A percentile compares a stretch with the other conserved stretches of the same genome.
These are phyloP conservation scores for Geococcyx californianus DNA, from an alignment of 2,113 vertebrate genomes.

Conservation along the genomic window DNA sequence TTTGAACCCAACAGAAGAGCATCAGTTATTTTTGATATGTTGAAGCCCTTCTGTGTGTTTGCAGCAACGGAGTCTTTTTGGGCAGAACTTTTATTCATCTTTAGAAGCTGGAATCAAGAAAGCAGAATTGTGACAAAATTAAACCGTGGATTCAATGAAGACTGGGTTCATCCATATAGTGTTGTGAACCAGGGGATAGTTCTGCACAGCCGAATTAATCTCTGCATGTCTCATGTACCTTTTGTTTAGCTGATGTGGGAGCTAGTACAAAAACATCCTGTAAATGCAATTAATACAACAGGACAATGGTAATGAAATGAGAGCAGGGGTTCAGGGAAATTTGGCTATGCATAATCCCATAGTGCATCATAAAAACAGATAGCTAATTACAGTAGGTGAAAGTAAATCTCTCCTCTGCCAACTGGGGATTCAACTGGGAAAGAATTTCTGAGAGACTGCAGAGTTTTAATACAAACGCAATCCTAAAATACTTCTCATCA, in stretches of 20 bases:
- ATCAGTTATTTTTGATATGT: background rate
- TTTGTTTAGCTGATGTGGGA: background rate
- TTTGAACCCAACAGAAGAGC: background rate
- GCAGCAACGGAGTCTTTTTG: background rate
- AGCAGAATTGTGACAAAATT: background rate
- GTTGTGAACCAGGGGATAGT: background rate
- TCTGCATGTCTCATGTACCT: background rate
- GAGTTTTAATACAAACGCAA: conserved; percentile 26
- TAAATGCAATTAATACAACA: conserved; percentile 29
- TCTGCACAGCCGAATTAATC: background rate
- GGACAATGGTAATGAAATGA: background rate
- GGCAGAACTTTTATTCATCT: background rate
- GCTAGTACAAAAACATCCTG: background rate
- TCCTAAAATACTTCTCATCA: conserved; percentile 60
- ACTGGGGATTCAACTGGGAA: conserved; percentile 6
- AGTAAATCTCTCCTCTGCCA: conserved; percentile 37
- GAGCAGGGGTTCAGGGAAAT: conserved; percentile 38
- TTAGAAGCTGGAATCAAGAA: background rate
- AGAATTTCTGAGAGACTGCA: conserved; percentile 6
- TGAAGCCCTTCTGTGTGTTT: background rate
- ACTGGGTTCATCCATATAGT: background rate
- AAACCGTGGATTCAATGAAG: background rate
- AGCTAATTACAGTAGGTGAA: conserved; percentile 28
- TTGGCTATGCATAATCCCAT: background rate
- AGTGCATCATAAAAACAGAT: conserved; percentile 9